These are phyloP conservation scores for Alauda arvensis DNA, from an alignment of 2,797 vertebrate species.

Conservation along the genomic window DNA sequence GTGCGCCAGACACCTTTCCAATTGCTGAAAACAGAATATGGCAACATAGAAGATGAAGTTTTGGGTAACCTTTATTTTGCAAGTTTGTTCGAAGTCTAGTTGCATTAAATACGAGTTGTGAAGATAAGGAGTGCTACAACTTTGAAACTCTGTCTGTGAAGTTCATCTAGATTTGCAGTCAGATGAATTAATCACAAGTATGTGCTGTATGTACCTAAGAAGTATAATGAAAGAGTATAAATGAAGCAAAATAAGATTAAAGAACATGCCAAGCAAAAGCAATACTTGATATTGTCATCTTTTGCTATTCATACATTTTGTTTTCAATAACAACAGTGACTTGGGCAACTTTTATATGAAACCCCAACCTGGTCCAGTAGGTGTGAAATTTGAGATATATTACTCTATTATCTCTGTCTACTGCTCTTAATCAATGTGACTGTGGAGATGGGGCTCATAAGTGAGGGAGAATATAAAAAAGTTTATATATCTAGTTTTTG, in stretches of 20 bases:
- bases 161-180: background rate
- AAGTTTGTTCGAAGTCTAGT: background rate
- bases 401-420: conserved; percentile 70
- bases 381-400: conserved; percentile 83
- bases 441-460: conserved; percentile 53
- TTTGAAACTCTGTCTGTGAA: background rate
- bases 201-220: background rate
- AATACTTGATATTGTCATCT: background rate
- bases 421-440: conserved; percentile 72
- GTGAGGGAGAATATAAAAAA: conserved; percentile 68
- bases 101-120: background rate
- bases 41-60: background rate
- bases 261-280: background rate
- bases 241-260: background rate
- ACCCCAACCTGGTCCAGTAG: conserved; percentile 74
- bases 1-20: background rate
- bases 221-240: background rate
- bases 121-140: background rate
- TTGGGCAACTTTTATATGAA: conserved; percentile 72
- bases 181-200: background rate
- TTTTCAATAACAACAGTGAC: conserved; percentile 60
- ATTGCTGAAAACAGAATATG: background rate
- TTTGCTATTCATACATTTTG: background rate
- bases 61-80: background rate
- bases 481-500: conserved; percentile 67